Evolutionary conservation across 1,140 invertebrate genomes (phyloP), one percentile per base, ranked within the genome.

Genomic region (Cherax destructor): DNA sequence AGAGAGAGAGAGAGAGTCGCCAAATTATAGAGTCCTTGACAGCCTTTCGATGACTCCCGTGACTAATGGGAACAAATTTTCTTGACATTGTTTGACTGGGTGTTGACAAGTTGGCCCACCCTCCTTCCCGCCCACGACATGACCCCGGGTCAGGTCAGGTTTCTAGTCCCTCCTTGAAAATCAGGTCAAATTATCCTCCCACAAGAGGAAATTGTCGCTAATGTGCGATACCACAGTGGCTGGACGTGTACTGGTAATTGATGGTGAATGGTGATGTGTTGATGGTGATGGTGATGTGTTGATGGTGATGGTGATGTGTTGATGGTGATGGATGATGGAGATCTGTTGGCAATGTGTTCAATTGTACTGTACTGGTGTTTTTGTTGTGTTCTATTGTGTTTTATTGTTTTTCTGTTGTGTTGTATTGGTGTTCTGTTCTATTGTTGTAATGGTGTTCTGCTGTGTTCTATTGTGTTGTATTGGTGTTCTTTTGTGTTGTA

Each of bases 131-230:
- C 72, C 49, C 49, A 49, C 65, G 4, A 61, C 61, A 11, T 69
- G 9, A 41, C 81, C 52, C 81, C 83, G 30, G 21, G 6, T 65
- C 69, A 76, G 72, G 72, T 86, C 83, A 76, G 21, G 47, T 16
- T 52, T 56, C 47, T 16, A 41, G 18, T 18, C 77, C 4, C 10
- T 47, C 30, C 77, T 50, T 18, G 7, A 21, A 18, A 5, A 79
- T 16, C 50, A 50, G 47, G 77, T 52, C 77, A 50, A 24, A 74
- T 30, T 16, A 69, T 30, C 24, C 13, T 5, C 13, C 13, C 13
- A 18, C 5, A 18, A 65, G 61, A 18, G 21, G 13, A 18, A 18
- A 18, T 1, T 11, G 21, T 21, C 61, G 5, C 61, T 65, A 65
- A 65, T 13, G 61, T 16, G 13, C 18, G 18, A 5, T 21, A 65